phyloP scores from a whole-genome alignment of 2,113 vertebrate genomes.

The Mesocricetus auratus region DNA sequence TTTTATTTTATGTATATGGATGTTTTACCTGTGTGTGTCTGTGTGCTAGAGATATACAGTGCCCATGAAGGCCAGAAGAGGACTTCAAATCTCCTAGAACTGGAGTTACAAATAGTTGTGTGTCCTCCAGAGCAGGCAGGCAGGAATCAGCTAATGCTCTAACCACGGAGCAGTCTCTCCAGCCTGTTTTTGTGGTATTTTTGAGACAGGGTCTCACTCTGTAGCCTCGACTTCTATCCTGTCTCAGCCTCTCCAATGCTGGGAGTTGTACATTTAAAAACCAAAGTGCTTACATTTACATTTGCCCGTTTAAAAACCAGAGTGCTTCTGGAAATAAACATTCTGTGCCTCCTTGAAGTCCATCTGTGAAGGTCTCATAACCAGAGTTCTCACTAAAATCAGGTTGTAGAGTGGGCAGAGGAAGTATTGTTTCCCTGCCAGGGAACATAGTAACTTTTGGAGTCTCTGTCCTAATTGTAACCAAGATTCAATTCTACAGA shows the following conservation, averaged over 20 bases:
- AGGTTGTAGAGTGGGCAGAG: neutral
- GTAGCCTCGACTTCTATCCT: neutral
- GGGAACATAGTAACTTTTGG: constrained; percentile 44
- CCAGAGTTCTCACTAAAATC: constrained; percentile 37
- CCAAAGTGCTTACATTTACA: constrained; percentile 30
- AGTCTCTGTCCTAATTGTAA: constrained; percentile 62
- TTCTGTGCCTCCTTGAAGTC: constrained; percentile 26
- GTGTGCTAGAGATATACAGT: neutral
- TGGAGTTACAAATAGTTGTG: neutral
- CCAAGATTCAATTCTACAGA: constrained; percentile 57
- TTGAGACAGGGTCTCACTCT: neutral
- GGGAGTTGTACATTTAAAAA: neutral
- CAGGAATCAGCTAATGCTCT: neutral
- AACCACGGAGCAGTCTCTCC: neutral
- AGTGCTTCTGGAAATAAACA: constrained; percentile 52
- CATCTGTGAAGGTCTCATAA: constrained; percentile 50
- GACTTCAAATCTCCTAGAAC: neutral
- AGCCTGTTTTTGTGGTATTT: neutral
- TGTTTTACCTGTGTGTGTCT: neutral
- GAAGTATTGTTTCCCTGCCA: constrained; percentile 52
- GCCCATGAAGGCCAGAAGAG: neutral
- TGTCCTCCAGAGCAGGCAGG: too few species aligned
- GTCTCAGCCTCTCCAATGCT: neutral
- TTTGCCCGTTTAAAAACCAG: too few species aligned
- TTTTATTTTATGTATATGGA: neutral